phyloP scores from a whole-genome alignment of 2,797 vertebrate genomes.

The Aselliscus stoliczkanus region DNA sequence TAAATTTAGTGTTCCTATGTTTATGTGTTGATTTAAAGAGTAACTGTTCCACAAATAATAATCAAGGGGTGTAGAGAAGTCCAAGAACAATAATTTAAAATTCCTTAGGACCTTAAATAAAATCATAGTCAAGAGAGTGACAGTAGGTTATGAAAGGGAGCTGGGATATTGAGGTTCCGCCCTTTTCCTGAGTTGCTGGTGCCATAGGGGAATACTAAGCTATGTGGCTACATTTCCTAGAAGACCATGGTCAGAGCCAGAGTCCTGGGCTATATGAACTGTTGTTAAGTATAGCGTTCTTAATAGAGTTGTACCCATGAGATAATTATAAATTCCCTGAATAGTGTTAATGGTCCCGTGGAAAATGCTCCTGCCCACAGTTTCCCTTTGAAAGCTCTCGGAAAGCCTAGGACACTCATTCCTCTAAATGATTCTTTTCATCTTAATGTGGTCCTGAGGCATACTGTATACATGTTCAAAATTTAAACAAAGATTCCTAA shows the following conservation, averaged over 20 bases:
- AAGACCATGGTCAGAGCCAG: not conserved
- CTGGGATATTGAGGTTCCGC: not conserved
- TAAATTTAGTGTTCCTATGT: not conserved
- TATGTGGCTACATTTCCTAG: not conserved
- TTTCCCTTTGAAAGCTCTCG: not conserved
- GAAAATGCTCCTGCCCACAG: not conserved
- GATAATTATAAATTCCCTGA: not conserved
- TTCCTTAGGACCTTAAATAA: not conserved
- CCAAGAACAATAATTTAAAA: not conserved
- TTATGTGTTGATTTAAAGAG: not conserved
- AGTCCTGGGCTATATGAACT: not conserved
- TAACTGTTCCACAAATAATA: not conserved
- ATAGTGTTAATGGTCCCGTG: not conserved
- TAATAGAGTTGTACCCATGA: rapidly evolving
- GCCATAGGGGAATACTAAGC: not conserved
- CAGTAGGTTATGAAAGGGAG: not conserved
- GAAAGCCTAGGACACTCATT: not conserved
- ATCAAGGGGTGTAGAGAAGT: not conserved
- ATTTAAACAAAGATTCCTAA: not conserved
- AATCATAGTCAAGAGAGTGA: not conserved
- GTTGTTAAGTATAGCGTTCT: not conserved
- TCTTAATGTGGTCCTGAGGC: not conserved
- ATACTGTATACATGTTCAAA: not conserved
- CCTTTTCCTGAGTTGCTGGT: not conserved
- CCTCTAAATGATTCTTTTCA: not conserved